Evolutionary conservation across 2,888 invertebrate species (phyloP), one percentile per base, ranked within the genome.

Genomic region (Chymomyza procnemis): DNA sequence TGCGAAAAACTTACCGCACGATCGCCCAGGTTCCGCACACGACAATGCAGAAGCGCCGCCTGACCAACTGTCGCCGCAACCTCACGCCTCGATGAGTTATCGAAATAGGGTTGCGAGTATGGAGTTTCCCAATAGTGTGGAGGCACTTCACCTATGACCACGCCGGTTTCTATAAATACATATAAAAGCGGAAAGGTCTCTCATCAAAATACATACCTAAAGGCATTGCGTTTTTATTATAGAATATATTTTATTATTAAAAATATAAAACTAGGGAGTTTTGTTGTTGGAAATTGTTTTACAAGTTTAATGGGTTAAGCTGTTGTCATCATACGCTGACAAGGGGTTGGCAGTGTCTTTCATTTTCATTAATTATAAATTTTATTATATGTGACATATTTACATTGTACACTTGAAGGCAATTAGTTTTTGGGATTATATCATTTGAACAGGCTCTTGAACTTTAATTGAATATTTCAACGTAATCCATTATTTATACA

Each of bases 61-160:
- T 96, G 96, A 67, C 97, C 97, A 78, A 96, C 96, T 77, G 96
- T 96, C 80, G 96, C 95, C 86, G 96, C 96, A 89, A 95, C 94
- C 90, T 96, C 96, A 75, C 96, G 93, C 90, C 94, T 94, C 79
- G 96, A 96, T 87, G 95, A 94, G 92, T 96, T 96, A 92, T 96
- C 96, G 92, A 97, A 97, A 92, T 96, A 96, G 61, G 96, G 96
- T 91, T 96, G 95, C 76, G 95, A 95, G 89, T 96, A 95, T 66
- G 96, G 95, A 46, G 91, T 91, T 71, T 91, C 91, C 91, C 91
- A 91, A 73, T 90, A 91, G 74, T 91, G 91, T 54, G 90, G 90
- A 71, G 90, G 89, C 76, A 90, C 89, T 80, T 91, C 90, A 68
- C 90, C 90, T 78, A 88, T 87, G 83, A 90, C 89, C 73, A 88